Base-by-base conservation (phyloP, 1,140 invertebrate genomes). In the Nymphalis io region DNA sequence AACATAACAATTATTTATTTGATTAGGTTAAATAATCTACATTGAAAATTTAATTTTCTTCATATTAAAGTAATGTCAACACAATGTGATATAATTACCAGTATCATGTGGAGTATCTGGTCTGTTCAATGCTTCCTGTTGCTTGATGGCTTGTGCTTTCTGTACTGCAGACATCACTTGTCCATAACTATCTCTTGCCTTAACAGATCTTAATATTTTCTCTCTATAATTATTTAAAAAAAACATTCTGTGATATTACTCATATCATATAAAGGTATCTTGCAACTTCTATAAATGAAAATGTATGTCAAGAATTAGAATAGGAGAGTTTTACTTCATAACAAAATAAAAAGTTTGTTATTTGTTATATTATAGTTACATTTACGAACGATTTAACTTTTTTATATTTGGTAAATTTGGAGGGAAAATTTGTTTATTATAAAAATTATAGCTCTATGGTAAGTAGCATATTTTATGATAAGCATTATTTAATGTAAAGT, bases 151-250 rank as follows among this genome's bases (percentile, higher is more conserved):
- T 84, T 94, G 92, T 42, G 93, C 89, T 83, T 94, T 94, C 76
- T 95, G 95, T 0, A 97, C 97, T 68, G 96, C 93, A 55, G 98
- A 95, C 83, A 99, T 94, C 1, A 99, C 96, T 39, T 95, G 92
- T 0, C 96, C 96, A 91, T 98, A 99, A 71, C 95, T 96, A 85
- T 98, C 98, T 79, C 94, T 93, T 1, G 96, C 94, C 92, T 99
- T 99, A 1, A 97, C 92, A 0, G 85, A 80, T 81, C 94, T 95
- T 65, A 95, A 94, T 55, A 97, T 88, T 79, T 94, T 95, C 78
- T 97, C 96, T 48, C 97, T 98, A 82, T 62, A 93, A 94, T 63
- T 48, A 44, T 44, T 11, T 38, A 23, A 33, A 23, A n/a, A 66
- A 33, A 12, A 70, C 57, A 13, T 18, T 33, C 5, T 33, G 6